Evolutionary conservation across 2,888 invertebrate genomes (phyloP), one percentile per base, ranked within the genome.

Genomic region (Trichogramma dendrolimi): DNA sequence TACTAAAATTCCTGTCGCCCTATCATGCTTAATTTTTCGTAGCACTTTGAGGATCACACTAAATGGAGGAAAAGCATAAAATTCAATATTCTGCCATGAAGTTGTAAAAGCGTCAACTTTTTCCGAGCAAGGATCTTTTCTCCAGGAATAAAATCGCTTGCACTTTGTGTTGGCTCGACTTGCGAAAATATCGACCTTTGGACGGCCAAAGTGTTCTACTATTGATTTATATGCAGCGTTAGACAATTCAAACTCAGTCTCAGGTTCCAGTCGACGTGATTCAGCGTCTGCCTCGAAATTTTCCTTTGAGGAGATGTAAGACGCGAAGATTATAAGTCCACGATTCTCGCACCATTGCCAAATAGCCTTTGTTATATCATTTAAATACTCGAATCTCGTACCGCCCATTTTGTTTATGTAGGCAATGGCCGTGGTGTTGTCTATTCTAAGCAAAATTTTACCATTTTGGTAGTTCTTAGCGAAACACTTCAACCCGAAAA

Each of bases 41-140:
- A 67, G 6, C 5, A 50, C 55, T 59, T 55, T 59, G 7, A 62
- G 47, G 41, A 64, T 58, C 4, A 67, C n/a, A 4, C 51, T 41
- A 43, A 64, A 61, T 43, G 64, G 60, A 11, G 64, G 64, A 46
- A 64, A 66, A 4, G 55, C 60, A 49, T 60, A 63, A n/a, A 60
- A 63, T 11, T 43, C 6, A 4, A n/a, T 8, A 4, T 39, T 4
- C 7, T 40, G 14, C 62, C 64, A 66, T 6, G 46, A 14, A 8
- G 64, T 11, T 4, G 53, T 61, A 42, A 57, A 61, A 1, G 57
- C 53, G n/a, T 61, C 53, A 1, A 47, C 11, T n/a, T n/a, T 39
- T 8, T 7, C 6, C 0, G 51, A 4, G 6, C 8, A 42, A 44
- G 55, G 46, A 8, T 55, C 41, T 27, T 10, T 7, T 2, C 14